A percentile compares a stretch with the other conserved stretches of the same genome.
These are phyloP conservation scores for Battus philenor DNA, from an alignment of 1,140 invertebrate genomes.

Conservation along the genomic window DNA sequence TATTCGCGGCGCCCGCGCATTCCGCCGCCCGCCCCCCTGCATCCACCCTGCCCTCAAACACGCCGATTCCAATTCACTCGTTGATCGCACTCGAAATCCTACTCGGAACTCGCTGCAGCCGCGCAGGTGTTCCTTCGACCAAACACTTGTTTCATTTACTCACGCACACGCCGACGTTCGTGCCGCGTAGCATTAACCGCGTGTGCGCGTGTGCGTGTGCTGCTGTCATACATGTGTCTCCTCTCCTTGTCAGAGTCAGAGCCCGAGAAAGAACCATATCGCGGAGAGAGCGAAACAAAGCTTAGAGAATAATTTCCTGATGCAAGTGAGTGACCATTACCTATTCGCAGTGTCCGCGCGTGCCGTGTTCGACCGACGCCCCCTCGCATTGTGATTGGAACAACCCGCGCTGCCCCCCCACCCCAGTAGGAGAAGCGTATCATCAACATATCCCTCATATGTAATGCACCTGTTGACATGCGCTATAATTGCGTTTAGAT, in stretches of 20 bases:
- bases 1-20: constrained; percentile 53
- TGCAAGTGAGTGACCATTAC: constrained; percentile 62
- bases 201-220: background rate
- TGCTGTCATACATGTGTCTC: constrained; percentile 46
- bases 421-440: no score
- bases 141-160: no score
- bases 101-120: no score
- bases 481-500: no score
- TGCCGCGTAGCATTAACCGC: no score
- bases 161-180: background rate
- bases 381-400: background rate
- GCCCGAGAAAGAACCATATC: constrained; percentile 68
- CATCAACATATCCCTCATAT: no score
- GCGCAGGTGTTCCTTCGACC: no score
- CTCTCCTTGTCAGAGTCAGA: constrained; percentile 70
- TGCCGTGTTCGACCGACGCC: background rate
- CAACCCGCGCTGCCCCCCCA: no score
- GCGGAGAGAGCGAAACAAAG: constrained; percentile 71
- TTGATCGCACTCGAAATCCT: no score
- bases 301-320: constrained; percentile 69
- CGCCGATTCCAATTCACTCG: no score
- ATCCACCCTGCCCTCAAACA: no score
- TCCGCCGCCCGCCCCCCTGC: constrained; percentile 50
- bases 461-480: no score
- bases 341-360: constrained; percentile 11